These are phyloP conservation scores for Drosophila melanica DNA, from an alignment of 1,140 invertebrate species.

Conservation along the genomic window DNA sequence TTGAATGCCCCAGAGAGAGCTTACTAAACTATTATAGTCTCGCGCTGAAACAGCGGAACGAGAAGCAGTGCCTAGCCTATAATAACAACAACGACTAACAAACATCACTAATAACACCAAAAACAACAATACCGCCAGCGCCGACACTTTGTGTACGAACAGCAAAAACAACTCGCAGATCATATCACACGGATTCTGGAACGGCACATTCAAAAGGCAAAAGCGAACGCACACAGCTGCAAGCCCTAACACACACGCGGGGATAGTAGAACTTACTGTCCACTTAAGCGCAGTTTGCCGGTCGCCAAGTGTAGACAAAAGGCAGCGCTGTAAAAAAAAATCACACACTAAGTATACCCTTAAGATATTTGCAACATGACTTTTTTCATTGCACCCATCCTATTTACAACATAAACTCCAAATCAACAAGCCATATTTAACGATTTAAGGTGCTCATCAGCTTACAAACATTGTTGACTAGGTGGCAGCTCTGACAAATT, in stretches of 20 bases:
- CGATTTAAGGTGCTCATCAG: too few relatives aligned
- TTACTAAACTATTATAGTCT: constrained; percentile 81
- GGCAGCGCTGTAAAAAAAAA: constrained; percentile 68
- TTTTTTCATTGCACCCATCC: constrained; percentile 24
- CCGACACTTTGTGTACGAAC: constrained; percentile 5
- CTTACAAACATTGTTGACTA: too few relatives aligned
- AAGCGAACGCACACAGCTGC: constrained; percentile 53
- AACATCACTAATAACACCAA: constrained; percentile 75
- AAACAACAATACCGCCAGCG: constrained; percentile 55
- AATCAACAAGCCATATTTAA: too few relatives aligned
- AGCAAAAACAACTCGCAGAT: constrained; percentile 23
- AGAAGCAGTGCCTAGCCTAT: constrained; percentile 61
- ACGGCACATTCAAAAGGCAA: constrained; percentile 75
- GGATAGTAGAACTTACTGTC: constrained; percentile 49
- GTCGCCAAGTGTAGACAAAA: constrained; percentile 57
- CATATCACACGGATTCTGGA: constrained; percentile 64
- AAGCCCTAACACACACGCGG: constrained; percentile 19
- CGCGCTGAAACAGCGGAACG: constrained; percentile 33
- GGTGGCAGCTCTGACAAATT: too few relatives aligned
- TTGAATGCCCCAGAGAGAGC: constrained; percentile 79
- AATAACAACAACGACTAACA: constrained; percentile 44
- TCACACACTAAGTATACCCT: constrained; percentile 76
- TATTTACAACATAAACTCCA: neutral
- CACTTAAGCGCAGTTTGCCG: constrained; percentile 61
- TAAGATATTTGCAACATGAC: constrained; percentile 73